Percentiles rank a stretch among this genome's conserved stretches.
Conservation (phyloP, 2,113 vertebrate species). For the Heterotilapia buettikoferi region DNA sequence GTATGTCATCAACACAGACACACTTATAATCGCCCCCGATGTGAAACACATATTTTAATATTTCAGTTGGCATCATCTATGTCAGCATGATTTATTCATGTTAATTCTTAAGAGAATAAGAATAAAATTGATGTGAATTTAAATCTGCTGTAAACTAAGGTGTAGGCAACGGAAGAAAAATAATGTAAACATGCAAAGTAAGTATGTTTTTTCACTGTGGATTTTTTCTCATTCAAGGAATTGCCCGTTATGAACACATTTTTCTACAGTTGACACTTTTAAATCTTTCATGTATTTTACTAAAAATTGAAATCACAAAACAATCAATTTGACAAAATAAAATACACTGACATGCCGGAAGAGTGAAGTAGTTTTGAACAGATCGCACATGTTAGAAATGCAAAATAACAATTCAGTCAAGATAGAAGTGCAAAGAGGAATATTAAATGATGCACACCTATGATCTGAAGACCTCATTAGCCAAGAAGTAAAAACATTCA, state of each 20-base stretch:
- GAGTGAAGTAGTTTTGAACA: background rate
- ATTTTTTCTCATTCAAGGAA: background rate
- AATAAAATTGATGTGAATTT: background rate
- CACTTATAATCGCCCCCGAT: background rate
- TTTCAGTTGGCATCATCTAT: background rate
- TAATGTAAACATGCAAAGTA: background rate
- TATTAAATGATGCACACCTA: background rate
- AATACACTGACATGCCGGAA: background rate
- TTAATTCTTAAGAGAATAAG: background rate
- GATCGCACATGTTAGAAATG: background rate
- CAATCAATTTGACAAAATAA: background rate
- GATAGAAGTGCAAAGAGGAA: background rate
- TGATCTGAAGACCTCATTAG: background rate
- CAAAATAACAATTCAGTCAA: background rate
- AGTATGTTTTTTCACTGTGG: background rate
- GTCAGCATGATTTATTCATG: background rate
- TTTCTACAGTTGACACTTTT: background rate
- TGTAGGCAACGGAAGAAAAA: background rate
- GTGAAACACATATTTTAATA: background rate
- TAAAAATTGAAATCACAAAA: background rate
- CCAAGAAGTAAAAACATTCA: background rate
- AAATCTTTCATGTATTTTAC: background rate
- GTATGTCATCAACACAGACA: background rate
- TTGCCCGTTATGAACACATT: accelerated
- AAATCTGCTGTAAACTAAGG: background rate